Percentiles rank a stretch among this genome's conserved stretches.
These are phyloP conservation scores for Porites lobata DNA, from an alignment of 92 coral and sea anemone species.

Conservation along the genomic window DNA sequence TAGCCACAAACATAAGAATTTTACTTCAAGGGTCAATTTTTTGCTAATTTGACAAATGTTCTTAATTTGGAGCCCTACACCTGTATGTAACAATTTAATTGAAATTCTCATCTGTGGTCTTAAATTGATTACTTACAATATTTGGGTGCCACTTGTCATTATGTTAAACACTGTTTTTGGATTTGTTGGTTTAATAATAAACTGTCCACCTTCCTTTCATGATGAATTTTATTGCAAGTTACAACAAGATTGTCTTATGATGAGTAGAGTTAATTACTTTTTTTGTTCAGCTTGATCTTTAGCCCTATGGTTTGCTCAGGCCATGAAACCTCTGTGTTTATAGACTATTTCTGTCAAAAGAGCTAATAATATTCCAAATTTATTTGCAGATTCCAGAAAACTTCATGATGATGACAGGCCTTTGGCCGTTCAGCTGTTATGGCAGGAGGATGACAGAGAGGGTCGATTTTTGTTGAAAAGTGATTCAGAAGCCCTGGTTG, in stretches of 20 bases:
- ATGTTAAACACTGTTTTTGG: too few species aligned
- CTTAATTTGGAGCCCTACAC: not conserved
- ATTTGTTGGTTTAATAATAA: too few species aligned
- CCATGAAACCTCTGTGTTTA: too few species aligned
- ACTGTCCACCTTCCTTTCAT: too few species aligned
- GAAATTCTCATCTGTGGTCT: not conserved
- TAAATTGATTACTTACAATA: too few species aligned
- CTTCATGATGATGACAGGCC: conserved; percentile 79
- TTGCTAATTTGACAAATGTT: not conserved
- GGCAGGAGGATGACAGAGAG: conserved; percentile 94
- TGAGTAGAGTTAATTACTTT: too few species aligned
- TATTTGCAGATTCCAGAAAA: conserved; percentile 79
- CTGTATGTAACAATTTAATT: not conserved
- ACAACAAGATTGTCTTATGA: too few species aligned
- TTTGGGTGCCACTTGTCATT: too few species aligned
- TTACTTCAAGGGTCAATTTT: not conserved
- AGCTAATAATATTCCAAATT: not conserved
- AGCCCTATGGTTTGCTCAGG: too few species aligned
- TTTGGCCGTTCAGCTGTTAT: conserved; percentile 86
- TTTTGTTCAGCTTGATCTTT: too few species aligned
- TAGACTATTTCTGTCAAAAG: too few species aligned
- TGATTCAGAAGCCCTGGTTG: conserved; percentile 85
- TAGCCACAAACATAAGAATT: not conserved
- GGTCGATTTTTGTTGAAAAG: conserved; percentile 96
- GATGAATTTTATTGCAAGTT: too few species aligned